Evolutionary conservation across 2,888 invertebrate species (phyloP).

Genomic region (Isoperla grammatica): DNA sequence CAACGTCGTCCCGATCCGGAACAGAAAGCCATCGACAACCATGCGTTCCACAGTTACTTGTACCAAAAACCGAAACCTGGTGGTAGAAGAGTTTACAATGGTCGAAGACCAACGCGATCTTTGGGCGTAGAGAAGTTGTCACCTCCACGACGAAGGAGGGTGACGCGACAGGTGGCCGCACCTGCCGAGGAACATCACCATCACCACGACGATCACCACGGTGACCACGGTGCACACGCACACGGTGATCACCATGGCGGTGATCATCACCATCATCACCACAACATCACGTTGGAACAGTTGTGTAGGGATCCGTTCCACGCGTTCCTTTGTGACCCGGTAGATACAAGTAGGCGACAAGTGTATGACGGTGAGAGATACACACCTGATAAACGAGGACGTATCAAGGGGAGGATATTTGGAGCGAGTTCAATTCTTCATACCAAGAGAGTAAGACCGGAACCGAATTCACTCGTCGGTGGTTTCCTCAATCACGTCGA

Average conservation of each 20-base stretch:
- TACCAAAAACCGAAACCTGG: no score
- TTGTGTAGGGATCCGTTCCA: constrained; percentile 12
- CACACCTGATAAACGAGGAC: no score
- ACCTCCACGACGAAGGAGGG: neutral
- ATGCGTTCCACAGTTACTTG: no score
- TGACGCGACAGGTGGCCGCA: neutral
- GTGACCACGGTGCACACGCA: neutral
- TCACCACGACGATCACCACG: constrained; percentile 10
- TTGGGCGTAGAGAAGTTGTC: neutral
- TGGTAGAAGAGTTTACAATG: no score
- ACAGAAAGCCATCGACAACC: no score
- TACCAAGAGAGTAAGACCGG: no score
- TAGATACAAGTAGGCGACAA: constrained; percentile 5
- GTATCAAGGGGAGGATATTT: no score
- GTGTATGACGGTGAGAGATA: constrained; percentile 3
- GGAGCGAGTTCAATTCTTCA: no score
- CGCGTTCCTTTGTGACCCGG: constrained; percentile 3
- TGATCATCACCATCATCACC: constrained; percentile 16
- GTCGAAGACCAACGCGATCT: no score
- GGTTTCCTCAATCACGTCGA: no score
- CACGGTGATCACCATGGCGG: constrained; percentile 8
- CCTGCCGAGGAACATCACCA: neutral
- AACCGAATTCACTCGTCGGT: no score
- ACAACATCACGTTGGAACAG: constrained; percentile 14
- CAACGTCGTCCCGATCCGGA: no score